A percentile compares a stretch with the other conserved stretches of the same genome.
Evolutionary conservation across 2,888 invertebrate genomes (phyloP).

Genomic region (Hoplodrina blanda): DNA sequence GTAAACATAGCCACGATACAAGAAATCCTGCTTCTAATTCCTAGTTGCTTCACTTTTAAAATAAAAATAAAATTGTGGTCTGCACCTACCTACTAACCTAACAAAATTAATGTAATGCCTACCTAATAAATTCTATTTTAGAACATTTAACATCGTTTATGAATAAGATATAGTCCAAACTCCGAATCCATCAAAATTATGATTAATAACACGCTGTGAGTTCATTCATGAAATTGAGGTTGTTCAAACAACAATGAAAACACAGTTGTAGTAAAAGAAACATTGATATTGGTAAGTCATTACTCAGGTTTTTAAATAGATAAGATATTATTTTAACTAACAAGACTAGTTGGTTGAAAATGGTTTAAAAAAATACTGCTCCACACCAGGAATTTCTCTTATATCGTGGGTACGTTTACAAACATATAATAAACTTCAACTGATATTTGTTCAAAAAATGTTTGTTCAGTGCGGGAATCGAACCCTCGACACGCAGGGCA

Average conservation of each 20-base stretch:
- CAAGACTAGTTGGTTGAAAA: background rate
- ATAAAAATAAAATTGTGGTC: no score
- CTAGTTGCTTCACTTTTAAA: no score
- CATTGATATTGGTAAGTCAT: constrained; percentile 25
- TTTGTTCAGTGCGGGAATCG: no score
- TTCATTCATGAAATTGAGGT: constrained; percentile 58
- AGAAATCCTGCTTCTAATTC: no score
- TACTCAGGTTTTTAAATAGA: constrained; percentile 23
- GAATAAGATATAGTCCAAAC: constrained; percentile 46
- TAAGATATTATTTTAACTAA: constrained; percentile 45
- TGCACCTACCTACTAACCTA: background rate
- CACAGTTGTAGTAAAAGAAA: constrained; percentile 51
- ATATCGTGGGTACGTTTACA: no score
- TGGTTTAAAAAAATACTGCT: background rate
- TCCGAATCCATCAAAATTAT: constrained; percentile 45
- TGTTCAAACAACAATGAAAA: constrained; percentile 54
- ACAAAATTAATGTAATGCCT: constrained; percentile 6
- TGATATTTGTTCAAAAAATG: no score
- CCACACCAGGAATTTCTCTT: no score
- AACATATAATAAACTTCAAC: no score
- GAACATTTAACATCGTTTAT: constrained; percentile 34
- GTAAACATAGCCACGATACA: no score
- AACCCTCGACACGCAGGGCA: no score
- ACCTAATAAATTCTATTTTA: constrained; percentile 22
- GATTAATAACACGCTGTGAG: constrained; percentile 36